These are phyloP conservation scores for Pheosia tremula DNA, from an alignment of 2,888 invertebrate genomes.

Conservation along the genomic window DNA sequence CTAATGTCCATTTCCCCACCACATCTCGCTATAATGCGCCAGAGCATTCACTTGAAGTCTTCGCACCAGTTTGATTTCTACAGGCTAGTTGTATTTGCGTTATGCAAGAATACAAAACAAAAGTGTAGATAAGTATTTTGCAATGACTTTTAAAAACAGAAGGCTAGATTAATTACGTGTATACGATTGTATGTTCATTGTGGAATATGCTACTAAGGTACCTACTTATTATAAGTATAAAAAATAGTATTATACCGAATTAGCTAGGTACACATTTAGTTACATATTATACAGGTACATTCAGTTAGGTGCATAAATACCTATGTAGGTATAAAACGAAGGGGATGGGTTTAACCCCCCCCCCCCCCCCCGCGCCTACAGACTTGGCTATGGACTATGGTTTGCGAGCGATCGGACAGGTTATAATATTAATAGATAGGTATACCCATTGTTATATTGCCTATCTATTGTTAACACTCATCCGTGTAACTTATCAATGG, in stretches of 20 bases:
- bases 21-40: background rate
- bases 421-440: slow-evolving; percentile 15
- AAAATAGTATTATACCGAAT: too few species aligned
- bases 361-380: too few species aligned
- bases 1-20: slow-evolving; percentile 55
- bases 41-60: background rate
- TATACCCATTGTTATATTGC: slow-evolving; percentile 35
- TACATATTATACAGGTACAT: too few species aligned
- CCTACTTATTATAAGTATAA: too few species aligned
- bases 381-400: too few species aligned
- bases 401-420: too few species aligned
- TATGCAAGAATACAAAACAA: background rate
- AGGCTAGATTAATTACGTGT: background rate
- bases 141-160: background rate
- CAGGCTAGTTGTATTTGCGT: background rate
- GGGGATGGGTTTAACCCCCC: too few species aligned
- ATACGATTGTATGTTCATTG: background rate
- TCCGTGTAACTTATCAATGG: slow-evolving; percentile 46
- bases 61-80: background rate
- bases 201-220: background rate
- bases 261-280: too few species aligned
- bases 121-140: background rate
- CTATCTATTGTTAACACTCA: slow-evolving; percentile 36
- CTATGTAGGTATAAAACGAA: too few species aligned
- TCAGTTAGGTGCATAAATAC: too few species aligned